Base-by-base conservation (phyloP, 2,888 invertebrate species). In the Eristalinus aeneus region DNA sequence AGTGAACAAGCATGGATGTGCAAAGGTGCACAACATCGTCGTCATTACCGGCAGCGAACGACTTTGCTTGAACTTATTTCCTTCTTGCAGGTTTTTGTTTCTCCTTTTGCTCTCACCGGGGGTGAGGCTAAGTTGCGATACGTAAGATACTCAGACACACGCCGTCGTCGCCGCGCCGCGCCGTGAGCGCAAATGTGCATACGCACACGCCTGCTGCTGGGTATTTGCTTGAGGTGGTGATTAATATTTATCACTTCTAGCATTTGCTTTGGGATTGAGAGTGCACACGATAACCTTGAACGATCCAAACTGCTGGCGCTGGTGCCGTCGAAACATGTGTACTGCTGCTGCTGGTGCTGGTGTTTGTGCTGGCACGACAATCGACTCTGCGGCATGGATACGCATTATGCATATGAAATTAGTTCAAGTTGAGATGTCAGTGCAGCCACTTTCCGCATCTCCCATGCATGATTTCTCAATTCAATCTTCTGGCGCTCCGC, bases 401-500 rank as follows among this genome's bases (percentile, higher is more conserved):
- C 86, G 86, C 86, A 82, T 86, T 86, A 74, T 78, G 86, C 86
- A 86, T 86, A 81, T 63, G 74, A 82, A 82, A 86, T 86, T 82
- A 82, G 77, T 82, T 82, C 74, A 73, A 82, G 82, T 86, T 82
- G 74, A 86, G 77, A 86, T 82, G 77, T 82, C 82, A 74, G 72
- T 16, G n/a, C 46, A 53, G 34, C 36, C 71, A 31, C 72, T 71
- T 85, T 85, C 75, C 80, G 75, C 65, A 23, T 79, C 74, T 32
- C 63, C 36, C 8, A 11, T 58, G 32, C 31, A 67, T 54, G 72
- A 69, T 73, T 83, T 74, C 69, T 65, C 54, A 75, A 71, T 58
- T 77, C 46, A 10, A 27, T 61, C 23, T 64, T 46, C 46, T 16
- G 46, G 46, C 27, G 16, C 65, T 65, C n/a, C 46, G 67, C 60